A percentile compares a stretch with the other conserved stretches of the same genome.
phyloP scores from a whole-genome alignment of 2,113 vertebrate species.

The Hemichromis elongatus region DNA sequence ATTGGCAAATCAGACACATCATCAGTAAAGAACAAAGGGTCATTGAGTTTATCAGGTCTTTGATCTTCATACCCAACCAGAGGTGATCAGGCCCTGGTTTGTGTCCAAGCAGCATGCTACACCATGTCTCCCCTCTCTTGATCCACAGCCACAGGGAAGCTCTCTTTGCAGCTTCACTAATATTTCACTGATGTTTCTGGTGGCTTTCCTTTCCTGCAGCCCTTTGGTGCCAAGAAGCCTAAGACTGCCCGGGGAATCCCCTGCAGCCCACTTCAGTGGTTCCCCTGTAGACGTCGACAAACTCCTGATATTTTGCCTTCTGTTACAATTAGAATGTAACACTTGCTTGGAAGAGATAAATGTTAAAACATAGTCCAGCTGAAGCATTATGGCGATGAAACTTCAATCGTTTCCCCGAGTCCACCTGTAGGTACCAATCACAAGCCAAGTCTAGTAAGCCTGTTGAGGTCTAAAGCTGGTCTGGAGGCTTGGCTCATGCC shows the following conservation, averaged over 20 bases:
- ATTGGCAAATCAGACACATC: neutral
- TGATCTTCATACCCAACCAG: neutral
- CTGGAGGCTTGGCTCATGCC: neutral
- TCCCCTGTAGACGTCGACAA: neutral
- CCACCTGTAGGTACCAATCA: neutral
- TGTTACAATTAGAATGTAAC: neutral
- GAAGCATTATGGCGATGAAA: neutral
- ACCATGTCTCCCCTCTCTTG: neutral
- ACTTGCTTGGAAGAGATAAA: neutral
- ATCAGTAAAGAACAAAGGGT: neutral
- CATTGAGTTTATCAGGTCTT: neutral
- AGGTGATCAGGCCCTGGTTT: neutral
- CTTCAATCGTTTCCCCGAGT: neutral
- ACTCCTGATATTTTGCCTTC: neutral
- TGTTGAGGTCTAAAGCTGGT: neutral
- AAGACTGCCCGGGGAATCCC: accelerated
- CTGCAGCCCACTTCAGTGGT: neutral
- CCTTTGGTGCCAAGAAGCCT: neutral
- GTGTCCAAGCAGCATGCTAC: neutral
- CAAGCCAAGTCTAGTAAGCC: neutral
- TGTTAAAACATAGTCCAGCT: neutral
- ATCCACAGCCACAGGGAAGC: neutral
- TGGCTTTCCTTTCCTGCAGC: neutral
- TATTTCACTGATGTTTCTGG: neutral
- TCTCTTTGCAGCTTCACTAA: neutral